Percentiles rank a stretch among this genome's conserved stretches.
These are phyloP conservation scores for Psittacula derbiana DNA, from an alignment of 2,797 vertebrate species.

Conservation along the genomic window DNA sequence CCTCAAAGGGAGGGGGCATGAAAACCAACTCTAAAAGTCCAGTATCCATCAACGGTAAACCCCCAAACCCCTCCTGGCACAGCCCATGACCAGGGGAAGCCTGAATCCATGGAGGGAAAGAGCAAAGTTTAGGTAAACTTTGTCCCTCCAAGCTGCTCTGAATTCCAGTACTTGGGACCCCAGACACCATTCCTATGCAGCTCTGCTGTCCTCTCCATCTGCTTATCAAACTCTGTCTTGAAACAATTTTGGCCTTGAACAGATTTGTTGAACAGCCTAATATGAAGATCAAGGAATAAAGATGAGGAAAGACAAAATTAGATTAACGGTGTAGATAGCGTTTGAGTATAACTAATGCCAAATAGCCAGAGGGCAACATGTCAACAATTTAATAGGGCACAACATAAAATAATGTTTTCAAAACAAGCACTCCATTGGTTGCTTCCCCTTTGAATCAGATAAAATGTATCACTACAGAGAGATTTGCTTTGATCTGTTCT, in stretches of 20 bases:
- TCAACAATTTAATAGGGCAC: conserved; percentile 58
- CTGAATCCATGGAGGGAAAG: neutral
- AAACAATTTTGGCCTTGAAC: conserved; percentile 7
- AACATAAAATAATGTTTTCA: conserved; percentile 53
- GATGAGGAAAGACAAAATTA: conserved; percentile 11
- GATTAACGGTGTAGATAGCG: neutral
- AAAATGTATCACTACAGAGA: conserved; percentile 2
- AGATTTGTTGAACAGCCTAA: neutral
- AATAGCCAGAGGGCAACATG: conserved; percentile 49
- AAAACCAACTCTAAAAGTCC: neutral
- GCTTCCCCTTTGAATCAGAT: conserved; percentile 56
- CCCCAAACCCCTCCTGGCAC: neutral
- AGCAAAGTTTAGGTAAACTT: neutral
- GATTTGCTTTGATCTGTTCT: conserved; percentile 47
- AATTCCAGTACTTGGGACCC: neutral
- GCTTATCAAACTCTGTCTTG: neutral
- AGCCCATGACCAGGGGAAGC: neutral
- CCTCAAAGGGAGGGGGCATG: neutral
- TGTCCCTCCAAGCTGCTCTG: neutral
- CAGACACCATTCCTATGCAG: rapidly evolving
- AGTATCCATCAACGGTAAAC: neutral
- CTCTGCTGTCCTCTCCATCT: rapidly evolving
- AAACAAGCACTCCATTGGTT: conserved; percentile 52
- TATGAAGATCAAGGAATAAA: conserved; percentile 47
- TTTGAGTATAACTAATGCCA: conserved; percentile 41